Evolutionary conservation across 2,113 vertebrate species (phyloP).

Genomic region (Scopus umbretta): DNA sequence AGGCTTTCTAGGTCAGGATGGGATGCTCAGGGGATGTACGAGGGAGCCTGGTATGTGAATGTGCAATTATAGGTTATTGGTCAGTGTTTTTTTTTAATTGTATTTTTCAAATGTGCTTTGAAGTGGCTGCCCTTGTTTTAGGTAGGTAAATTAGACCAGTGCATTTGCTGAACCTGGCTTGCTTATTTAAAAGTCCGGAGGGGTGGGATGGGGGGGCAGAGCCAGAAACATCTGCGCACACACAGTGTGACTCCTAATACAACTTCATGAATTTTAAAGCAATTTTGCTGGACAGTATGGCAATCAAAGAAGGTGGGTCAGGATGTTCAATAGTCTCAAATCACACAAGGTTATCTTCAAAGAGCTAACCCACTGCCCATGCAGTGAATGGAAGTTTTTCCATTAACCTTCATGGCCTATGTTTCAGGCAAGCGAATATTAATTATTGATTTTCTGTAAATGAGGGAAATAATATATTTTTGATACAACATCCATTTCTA

Average conservation of each 20-base stretch:
- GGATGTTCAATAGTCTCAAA: not conserved
- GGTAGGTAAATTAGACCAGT: not conserved
- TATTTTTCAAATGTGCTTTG: not conserved
- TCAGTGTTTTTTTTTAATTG: not conserved
- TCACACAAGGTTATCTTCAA: not conserved
- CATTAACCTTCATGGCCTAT: not conserved
- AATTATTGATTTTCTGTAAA: not conserved
- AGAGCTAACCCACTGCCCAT: not conserved
- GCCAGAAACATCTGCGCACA: not conserved
- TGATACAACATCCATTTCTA: not conserved
- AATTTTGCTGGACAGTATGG: not conserved
- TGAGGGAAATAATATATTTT: not conserved
- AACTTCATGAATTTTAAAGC: not conserved
- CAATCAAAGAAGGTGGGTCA: not conserved
- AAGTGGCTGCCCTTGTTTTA: not conserved
- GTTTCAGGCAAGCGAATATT: not conserved
- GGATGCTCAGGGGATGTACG: rapidly evolving
- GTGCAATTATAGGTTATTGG: not conserved
- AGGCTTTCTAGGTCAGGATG: not conserved
- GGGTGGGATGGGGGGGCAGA: rapidly evolving
- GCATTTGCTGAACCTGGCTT: not conserved
- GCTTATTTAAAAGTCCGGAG: not conserved
- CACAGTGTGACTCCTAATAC: not conserved
- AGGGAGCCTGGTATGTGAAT: not conserved
- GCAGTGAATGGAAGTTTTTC: not conserved